A percentile compares a stretch with the other conserved stretches of the same genome.
Conservation (phyloP, 1,140 invertebrate genomes). For the Megalonaias nervosa region DNA sequence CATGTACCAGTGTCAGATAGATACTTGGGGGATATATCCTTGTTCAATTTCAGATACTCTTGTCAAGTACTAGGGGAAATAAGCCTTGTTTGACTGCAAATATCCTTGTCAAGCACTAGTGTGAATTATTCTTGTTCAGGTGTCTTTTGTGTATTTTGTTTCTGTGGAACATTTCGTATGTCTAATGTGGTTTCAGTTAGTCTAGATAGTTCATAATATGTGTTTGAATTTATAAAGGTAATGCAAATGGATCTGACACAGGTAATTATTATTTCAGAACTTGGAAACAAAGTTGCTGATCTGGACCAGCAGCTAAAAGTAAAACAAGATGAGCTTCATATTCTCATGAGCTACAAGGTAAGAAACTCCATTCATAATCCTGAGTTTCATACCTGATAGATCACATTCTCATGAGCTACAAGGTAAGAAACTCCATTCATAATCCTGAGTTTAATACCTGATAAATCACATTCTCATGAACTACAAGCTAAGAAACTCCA, state of each 20-base stretch:
- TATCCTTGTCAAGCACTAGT: neutral
- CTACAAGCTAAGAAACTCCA: too few relatives aligned
- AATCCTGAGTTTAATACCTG: too few relatives aligned
- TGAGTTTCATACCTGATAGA: neutral
- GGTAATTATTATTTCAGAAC: slow-evolving; percentile 37
- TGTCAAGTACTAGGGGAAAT: too few relatives aligned
- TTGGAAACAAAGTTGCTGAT: slow-evolving; percentile 51
- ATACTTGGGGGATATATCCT: too few relatives aligned
- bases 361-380: neutral
- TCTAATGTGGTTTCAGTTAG: neutral
- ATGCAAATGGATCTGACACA: neutral
- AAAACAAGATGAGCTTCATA: slow-evolving; percentile 59
- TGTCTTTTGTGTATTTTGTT: neutral
- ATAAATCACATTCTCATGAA: neutral
- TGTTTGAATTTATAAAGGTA: neutral
- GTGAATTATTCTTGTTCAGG: neutral
- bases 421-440: too few relatives aligned
- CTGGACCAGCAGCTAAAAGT: slow-evolving; percentile 51
- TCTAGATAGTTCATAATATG: neutral
- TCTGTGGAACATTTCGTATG: neutral
- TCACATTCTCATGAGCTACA: too few relatives aligned
- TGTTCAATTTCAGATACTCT: too few relatives aligned
- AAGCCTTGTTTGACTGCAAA: too few relatives aligned
- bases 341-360: slow-evolving; percentile 65
- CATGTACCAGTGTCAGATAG: too few relatives aligned